phyloP scores from a whole-genome alignment of 2,888 invertebrate genomes.

The Phyllotreta striolata region DNA sequence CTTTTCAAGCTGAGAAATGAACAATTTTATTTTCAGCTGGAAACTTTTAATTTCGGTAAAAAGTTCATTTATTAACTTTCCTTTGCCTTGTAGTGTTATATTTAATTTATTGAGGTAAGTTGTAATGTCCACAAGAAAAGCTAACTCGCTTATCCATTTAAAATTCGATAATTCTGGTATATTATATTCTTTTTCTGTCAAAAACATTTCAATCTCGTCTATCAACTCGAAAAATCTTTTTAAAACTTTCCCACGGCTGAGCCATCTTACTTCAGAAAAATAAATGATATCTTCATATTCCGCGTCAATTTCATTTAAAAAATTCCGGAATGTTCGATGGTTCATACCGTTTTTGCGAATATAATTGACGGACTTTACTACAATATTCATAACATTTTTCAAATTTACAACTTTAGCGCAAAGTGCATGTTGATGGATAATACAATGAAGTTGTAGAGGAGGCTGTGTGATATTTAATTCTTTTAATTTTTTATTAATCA shows the following conservation, averaged over 20 bases:
- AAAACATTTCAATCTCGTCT: slow-evolving; percentile 18
- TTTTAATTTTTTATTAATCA: too few relatives aligned
- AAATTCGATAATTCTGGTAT: slow-evolving; percentile 20
- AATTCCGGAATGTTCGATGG: slow-evolving; percentile 3
- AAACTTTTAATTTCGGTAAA: too few relatives aligned
- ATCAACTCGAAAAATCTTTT: slow-evolving; percentile 23
- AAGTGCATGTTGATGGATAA: slow-evolving; percentile 11
- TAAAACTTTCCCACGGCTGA: slow-evolving; percentile 21
- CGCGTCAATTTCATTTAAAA: too few relatives aligned
- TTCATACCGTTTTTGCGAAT: neutral
- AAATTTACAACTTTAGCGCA: slow-evolving; percentile 2
- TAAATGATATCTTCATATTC: slow-evolving; percentile 13
- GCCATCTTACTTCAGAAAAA: slow-evolving; percentile 26
- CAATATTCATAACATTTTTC: slow-evolving; percentile 5
- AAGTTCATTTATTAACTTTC: slow-evolving; percentile 7
- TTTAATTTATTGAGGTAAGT: slow-evolving; percentile 16
- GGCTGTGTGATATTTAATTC: too few relatives aligned
- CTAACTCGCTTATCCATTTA: slow-evolving; percentile 22
- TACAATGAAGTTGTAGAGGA: slow-evolving; percentile 13
- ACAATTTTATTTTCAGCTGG: too few relatives aligned
- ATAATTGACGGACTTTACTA: slow-evolving; percentile 2
- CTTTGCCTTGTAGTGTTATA: slow-evolving; percentile 20
- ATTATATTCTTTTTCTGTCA: slow-evolving; percentile 19
- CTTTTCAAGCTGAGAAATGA: too few relatives aligned
- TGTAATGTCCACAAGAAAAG: slow-evolving; percentile 24